Conservation (phyloP, 2,888 invertebrate species). For the Emesis furor region DNA sequence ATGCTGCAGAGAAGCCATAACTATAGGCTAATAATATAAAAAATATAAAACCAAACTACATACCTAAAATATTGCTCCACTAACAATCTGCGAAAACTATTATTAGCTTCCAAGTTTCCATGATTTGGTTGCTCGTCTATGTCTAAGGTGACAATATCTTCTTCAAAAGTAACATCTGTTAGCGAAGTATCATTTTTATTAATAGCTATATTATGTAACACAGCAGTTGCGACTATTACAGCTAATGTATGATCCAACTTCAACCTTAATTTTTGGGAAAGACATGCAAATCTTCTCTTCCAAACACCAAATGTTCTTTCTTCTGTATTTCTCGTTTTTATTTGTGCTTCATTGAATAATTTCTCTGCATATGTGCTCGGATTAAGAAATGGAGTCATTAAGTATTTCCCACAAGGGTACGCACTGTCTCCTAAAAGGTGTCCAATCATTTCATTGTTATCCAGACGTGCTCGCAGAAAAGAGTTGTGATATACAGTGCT, state of each 20-base stretch:
- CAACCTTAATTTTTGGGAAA: not conserved
- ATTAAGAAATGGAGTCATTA: conserved; percentile 58
- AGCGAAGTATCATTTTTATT: not conserved
- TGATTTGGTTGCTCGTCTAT: no score
- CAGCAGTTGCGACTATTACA: conserved; percentile 28
- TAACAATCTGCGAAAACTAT: no score
- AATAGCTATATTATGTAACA: conserved; percentile 14
- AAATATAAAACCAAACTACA: no score
- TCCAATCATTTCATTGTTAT: not conserved
- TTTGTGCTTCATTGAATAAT: not conserved
- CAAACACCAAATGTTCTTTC: not conserved
- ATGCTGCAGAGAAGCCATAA: no score
- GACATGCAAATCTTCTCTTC: not conserved
- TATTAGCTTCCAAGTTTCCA: no score
- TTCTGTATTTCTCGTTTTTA: not conserved
- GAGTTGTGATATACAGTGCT: conserved; percentile 32
- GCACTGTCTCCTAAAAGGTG: no score
- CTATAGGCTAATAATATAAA: no score
- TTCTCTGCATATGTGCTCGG: conserved; percentile 35
- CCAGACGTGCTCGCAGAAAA: conserved; percentile 2
- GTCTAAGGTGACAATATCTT: not conserved
- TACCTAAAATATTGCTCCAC: no score
- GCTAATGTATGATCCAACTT: conserved; percentile 6
- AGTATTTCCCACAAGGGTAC: conserved; percentile 30
- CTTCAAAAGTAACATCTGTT: not conserved